Conservation (phyloP, 2,797 vertebrate genomes). For the Tokudaia tokunoshimensis region DNA sequence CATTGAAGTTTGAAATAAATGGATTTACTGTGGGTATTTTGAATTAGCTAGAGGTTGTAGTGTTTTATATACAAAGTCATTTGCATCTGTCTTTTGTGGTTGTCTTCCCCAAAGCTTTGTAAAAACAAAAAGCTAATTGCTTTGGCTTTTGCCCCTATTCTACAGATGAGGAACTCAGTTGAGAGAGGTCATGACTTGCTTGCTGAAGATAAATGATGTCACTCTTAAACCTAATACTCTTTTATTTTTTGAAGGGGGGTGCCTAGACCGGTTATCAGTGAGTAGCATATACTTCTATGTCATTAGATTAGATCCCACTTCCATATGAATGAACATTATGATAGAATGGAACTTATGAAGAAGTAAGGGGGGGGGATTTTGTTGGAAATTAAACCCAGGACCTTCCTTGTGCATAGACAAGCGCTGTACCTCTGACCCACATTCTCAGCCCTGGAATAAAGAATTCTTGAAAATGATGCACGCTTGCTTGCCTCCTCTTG, state of each 20-base stretch:
- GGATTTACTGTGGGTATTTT: not conserved
- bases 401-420: not conserved
- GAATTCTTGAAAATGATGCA: not conserved
- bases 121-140: not conserved
- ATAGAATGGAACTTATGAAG: not conserved
- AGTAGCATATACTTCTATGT: not conserved
- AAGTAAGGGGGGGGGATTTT: not conserved
- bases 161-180: constrained; percentile 41
- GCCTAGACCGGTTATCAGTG: not conserved
- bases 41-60: not conserved
- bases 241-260: not conserved
- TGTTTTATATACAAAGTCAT: not conserved
- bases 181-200: not conserved
- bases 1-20: not conserved
- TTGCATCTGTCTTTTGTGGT: constrained; percentile 50
- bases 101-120: constrained; percentile 16
- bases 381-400: not conserved
- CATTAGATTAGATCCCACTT: not conserved
- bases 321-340: not conserved
- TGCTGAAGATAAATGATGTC: constrained; percentile 11
- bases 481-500: not conserved
- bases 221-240: not conserved
- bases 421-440: not conserved
- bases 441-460: not conserved
- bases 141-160: not conserved